Conservation (phyloP, 1,140 invertebrate genomes). For the Triops longicaudatus region DNA sequence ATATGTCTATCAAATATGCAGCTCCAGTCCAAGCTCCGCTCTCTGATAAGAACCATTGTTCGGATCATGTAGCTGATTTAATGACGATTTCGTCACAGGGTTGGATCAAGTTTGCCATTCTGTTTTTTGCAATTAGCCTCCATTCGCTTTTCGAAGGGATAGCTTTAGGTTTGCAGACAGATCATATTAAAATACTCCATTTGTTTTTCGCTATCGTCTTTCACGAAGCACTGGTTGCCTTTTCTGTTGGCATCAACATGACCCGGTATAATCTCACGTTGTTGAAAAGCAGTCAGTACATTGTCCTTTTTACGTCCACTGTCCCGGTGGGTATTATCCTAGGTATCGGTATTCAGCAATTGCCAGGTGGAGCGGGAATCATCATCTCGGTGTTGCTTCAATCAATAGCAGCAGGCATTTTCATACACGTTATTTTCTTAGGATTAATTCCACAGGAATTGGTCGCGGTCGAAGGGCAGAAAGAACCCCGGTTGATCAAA, state of each 20-base stretch:
- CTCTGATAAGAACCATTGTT: background rate
- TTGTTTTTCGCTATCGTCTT: slow-evolving; percentile 40
- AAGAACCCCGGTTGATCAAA: slow-evolving; percentile 32
- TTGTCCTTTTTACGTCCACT: slow-evolving; percentile 36
- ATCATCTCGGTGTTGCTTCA: slow-evolving; percentile 39
- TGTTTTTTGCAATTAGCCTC: slow-evolving; percentile 40
- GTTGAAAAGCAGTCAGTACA: slow-evolving; percentile 34
- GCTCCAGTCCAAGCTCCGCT: background rate
- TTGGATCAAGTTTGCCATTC: slow-evolving; percentile 36
- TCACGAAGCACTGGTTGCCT: slow-evolving; percentile 41
- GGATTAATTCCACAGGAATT: slow-evolving; percentile 40
- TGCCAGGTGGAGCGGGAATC: slow-evolving; percentile 32
- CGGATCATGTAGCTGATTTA: slow-evolving; percentile 28
- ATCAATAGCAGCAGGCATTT: slow-evolving; percentile 41
- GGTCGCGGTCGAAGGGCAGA: slow-evolving; percentile 26
- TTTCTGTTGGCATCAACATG: slow-evolving; percentile 41
- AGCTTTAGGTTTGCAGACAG: slow-evolving; percentile 40
- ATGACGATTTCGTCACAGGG: slow-evolving; percentile 23
- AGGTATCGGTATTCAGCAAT: slow-evolving; percentile 36
- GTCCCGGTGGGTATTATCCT: slow-evolving; percentile 41
- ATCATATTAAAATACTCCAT: slow-evolving; percentile 36
- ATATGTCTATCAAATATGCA: background rate
- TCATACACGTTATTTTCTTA: slow-evolving; percentile 41
- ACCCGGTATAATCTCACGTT: slow-evolving; percentile 34
- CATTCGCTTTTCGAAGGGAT: slow-evolving; percentile 44